Percentiles rank a stretch among this genome's conserved stretches.
These are phyloP conservation scores for Leptosomus discolor DNA, from an alignment of 2,113 vertebrate genomes.

Conservation along the genomic window DNA sequence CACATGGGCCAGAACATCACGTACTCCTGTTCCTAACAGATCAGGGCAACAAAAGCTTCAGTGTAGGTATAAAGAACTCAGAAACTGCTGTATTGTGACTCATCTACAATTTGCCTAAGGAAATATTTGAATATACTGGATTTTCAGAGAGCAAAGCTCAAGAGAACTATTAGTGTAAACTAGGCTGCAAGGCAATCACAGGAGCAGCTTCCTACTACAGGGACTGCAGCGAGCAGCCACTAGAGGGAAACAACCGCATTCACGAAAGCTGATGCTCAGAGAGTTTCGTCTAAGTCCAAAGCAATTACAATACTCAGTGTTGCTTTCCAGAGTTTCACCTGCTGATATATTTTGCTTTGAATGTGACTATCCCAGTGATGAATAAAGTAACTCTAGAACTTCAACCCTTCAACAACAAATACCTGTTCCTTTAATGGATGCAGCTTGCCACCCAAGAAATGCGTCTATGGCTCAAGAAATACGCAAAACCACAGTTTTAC, in stretches of 20 bases:
- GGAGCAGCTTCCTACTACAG: not conserved
- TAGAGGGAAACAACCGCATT: not conserved
- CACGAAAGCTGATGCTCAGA: not conserved
- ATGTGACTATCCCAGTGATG: not conserved
- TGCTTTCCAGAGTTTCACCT: not conserved
- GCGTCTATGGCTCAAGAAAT: not conserved
- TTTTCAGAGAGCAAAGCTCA: not conserved
- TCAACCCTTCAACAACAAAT: rapidly evolving
- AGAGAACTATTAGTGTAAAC: not conserved
- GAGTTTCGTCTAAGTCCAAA: rapidly evolving
- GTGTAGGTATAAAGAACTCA: not conserved
- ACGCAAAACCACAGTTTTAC: not conserved
- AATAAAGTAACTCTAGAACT: not conserved
- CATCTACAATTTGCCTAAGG: not conserved
- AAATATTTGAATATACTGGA: not conserved
- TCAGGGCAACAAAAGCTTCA: not conserved
- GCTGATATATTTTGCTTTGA: not conserved
- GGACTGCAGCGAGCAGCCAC: not conserved
- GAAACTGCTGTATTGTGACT: not conserved
- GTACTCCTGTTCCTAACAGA: not conserved
- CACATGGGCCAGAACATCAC: rapidly evolving
- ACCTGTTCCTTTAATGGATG: not conserved
- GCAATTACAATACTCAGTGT: rapidly evolving
- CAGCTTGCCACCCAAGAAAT: not conserved
- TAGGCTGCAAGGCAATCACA: not conserved